A percentile compares a stretch with the other conserved stretches of the same genome.
phyloP scores from a whole-genome alignment of 37 sponge, comb jelly and placozoan species.

The Lycopodina hypogea region DNA sequence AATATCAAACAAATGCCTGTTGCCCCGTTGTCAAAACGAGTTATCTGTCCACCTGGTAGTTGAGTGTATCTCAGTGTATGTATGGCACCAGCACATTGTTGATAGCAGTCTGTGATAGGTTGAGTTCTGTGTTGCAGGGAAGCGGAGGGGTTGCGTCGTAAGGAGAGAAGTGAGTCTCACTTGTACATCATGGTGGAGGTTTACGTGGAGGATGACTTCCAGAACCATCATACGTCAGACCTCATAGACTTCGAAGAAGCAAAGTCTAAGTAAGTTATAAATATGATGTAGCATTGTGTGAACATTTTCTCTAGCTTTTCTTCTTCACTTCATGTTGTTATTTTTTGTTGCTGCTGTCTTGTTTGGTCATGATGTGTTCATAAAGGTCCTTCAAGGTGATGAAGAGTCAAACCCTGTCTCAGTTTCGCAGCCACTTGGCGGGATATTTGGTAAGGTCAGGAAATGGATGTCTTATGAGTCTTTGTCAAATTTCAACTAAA shows the following conservation, averaged over 20 bases:
- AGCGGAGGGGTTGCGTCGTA: conserved; percentile 70
- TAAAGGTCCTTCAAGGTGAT: conserved; percentile 42
- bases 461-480: no score
- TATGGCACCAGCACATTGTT: no score
- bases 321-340: neutral
- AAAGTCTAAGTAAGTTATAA: conserved; percentile 35
- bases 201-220: conserved; percentile 74
- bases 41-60: no score
- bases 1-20: no score
- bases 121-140: conserved; percentile 25
- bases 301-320: neutral
- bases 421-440: conserved; percentile 32
- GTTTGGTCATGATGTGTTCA: conserved; percentile 3
- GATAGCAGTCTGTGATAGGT: no score
- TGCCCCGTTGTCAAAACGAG: no score
- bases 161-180: conserved; percentile 95
- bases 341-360: no score
- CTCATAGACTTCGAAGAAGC: conserved; percentile 52
- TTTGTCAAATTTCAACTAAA: no score
- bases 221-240: conserved; percentile 55
- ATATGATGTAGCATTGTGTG: neutral
- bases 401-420: conserved; percentile 28
- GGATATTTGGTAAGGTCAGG: conserved; percentile 38
- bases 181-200: conserved; percentile 85
- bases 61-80: no score